These are phyloP conservation scores for Sminthurides bifidus DNA, from an alignment of 1,140 invertebrate genomes.

Conservation along the genomic window DNA sequence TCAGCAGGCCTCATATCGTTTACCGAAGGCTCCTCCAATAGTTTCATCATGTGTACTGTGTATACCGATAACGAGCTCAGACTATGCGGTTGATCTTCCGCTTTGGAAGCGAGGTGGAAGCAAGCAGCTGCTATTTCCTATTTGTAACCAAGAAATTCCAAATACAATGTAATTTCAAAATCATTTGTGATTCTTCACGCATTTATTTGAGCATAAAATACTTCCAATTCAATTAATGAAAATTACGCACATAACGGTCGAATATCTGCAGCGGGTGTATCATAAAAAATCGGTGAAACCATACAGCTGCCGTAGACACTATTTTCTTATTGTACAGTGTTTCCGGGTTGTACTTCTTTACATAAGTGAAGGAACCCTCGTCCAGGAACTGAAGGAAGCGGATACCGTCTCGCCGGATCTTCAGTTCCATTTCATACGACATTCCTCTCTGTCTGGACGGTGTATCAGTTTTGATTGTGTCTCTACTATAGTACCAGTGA, in stretches of 20 bases:
- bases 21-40: neutral
- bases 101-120: neutral
- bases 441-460: neutral
- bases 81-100: neutral
- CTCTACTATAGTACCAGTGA: neutral
- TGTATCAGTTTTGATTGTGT: neutral
- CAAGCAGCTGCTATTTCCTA: neutral
- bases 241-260: neutral
- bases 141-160: neutral
- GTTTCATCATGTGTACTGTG: neutral
- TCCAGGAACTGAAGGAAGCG: neutral
- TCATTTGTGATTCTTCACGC: neutral
- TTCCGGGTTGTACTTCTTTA: neutral
- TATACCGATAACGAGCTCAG: neutral
- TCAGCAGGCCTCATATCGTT: neutral
- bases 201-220: neutral
- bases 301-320: neutral
- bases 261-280: neutral
- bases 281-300: conserved; percentile 1
- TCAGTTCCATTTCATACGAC: neutral
- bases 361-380: neutral
- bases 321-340: neutral
- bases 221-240: neutral
- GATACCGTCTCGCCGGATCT: neutral
- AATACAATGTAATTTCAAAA: neutral